These are phyloP conservation scores for Lepidothrix coronata DNA, from an alignment of 2,113 vertebrate genomes.

Conservation along the genomic window DNA sequence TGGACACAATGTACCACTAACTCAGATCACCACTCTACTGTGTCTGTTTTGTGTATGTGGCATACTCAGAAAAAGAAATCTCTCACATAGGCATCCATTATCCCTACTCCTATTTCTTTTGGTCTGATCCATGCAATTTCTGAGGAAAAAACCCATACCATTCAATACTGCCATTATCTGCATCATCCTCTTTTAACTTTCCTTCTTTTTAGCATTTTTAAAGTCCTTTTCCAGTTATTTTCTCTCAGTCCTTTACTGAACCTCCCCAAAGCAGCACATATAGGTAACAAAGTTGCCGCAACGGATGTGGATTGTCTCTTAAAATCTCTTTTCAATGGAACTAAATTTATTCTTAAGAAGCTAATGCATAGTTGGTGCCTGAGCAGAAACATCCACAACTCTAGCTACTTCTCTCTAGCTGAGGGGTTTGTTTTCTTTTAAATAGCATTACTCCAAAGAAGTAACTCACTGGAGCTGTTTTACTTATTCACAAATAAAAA, in stretches of 20 bases:
- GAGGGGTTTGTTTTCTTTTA: neutral
- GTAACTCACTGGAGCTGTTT: neutral
- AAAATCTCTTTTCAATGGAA: neutral
- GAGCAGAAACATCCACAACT: neutral
- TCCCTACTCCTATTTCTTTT: neutral
- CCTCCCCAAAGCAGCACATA: neutral
- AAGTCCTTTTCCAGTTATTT: neutral
- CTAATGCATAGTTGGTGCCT: neutral
- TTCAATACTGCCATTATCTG: neutral
- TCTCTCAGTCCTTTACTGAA: neutral
- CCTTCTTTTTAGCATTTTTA: neutral
- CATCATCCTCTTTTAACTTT: neutral
- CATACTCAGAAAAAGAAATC: neutral
- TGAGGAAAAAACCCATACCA: fast-evolving
- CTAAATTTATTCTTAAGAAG: neutral
- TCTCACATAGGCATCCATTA: neutral
- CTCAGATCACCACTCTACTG: neutral
- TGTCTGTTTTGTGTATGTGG: neutral
- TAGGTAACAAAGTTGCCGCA: neutral
- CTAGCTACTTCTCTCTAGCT: neutral
- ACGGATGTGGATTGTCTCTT: neutral
- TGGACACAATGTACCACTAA: neutral
- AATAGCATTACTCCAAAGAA: neutral
- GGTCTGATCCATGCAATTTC: neutral
- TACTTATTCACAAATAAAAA: neutral